Evolutionary conservation across 2,888 invertebrate genomes (phyloP).

Genomic region (Malachius bipustulatus): DNA sequence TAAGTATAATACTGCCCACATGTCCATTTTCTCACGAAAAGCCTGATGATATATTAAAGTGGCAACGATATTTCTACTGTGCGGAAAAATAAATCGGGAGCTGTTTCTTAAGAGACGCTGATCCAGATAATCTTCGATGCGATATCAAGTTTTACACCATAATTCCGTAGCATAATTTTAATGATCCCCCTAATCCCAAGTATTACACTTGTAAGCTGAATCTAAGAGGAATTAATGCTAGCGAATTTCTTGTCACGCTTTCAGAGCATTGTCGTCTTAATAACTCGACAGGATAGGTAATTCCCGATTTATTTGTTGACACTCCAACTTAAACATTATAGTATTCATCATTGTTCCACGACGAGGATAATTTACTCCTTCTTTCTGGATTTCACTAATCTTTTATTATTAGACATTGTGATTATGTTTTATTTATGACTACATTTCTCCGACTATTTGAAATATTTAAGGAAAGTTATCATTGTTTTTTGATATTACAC

Average conservation of each 20-base stretch:
- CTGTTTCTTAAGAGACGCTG: constrained; percentile 34
- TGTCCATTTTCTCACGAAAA: no score
- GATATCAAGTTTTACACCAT: constrained; percentile 40
- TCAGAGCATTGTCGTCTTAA: constrained; percentile 27
- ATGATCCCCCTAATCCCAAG: constrained; percentile 38
- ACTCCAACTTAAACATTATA: constrained; percentile 1
- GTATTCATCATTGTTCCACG: no score
- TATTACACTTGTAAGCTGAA: constrained; percentile 37
- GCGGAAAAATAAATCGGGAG: constrained; percentile 28
- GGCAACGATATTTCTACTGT: no score
- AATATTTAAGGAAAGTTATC: no score
- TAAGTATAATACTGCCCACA: no score
- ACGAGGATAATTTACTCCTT: no score
- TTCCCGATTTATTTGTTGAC: constrained; percentile 2
- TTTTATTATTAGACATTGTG: no score
- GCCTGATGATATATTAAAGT: no score
- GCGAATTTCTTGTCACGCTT: constrained; percentile 35
- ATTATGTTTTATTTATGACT: no score
- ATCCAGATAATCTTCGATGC: constrained; percentile 39
- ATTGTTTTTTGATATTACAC: no score
- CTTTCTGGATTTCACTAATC: no score
- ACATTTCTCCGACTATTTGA: no score
- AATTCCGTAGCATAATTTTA: constrained; percentile 40
- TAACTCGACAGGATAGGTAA: constrained; percentile 14
- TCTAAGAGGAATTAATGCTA: constrained; percentile 37